These are phyloP conservation scores for Gymnorhina tibicen DNA, from an alignment of 2,113 vertebrate genomes.

Conservation along the genomic window DNA sequence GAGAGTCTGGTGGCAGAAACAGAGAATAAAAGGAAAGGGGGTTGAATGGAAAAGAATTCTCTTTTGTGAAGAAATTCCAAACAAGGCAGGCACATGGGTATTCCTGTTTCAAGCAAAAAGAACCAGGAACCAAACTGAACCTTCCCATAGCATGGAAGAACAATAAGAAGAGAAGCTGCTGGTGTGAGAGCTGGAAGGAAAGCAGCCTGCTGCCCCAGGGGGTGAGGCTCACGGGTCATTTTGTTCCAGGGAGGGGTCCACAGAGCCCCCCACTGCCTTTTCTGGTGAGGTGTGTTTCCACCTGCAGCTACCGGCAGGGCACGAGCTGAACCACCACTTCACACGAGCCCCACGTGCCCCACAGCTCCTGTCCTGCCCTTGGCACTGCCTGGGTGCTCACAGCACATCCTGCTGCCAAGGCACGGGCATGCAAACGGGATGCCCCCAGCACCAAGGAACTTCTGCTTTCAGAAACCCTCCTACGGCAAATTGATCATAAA, in stretches of 20 bases:
- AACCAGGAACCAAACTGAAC: background rate
- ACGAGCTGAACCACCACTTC: background rate
- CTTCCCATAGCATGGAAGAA: background rate
- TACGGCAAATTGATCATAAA: background rate
- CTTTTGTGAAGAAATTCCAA: constrained; percentile 47
- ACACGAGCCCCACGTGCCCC: background rate
- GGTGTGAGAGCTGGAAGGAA: background rate
- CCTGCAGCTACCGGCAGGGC: accelerated
- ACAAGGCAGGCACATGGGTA: background rate
- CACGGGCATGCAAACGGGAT: background rate
- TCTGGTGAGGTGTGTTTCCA: background rate
- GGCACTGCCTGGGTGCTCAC: accelerated
- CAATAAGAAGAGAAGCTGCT: background rate
- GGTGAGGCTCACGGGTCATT: accelerated
- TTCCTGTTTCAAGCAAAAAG: background rate
- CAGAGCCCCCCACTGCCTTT: background rate
- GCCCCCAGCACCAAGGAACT: background rate
- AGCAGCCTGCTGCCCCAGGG: background rate
- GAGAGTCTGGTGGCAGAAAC: background rate
- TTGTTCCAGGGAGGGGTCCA: accelerated
- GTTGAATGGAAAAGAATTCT: background rate
- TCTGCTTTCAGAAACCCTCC: background rate
- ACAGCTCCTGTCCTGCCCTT: background rate
- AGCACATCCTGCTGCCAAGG: background rate
- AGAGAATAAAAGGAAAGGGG: background rate